Conservation (phyloP, 1,140 invertebrate species). For the Camponotus vicinus region DNA sequence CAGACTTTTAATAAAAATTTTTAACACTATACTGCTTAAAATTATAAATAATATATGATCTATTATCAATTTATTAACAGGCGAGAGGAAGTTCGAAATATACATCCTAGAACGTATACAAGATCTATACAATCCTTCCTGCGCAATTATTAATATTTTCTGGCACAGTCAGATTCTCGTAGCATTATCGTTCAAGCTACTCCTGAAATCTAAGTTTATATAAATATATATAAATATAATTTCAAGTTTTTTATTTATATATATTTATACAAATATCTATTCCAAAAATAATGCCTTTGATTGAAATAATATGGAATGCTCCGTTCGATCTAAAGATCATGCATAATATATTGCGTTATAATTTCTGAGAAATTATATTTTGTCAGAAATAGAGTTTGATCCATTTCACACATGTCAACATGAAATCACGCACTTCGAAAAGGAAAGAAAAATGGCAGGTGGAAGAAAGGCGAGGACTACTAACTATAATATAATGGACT, state of each 20-base stretch:
- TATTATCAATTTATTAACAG: constrained; percentile 47
- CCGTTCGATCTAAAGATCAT: neutral
- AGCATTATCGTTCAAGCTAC: constrained; percentile 22
- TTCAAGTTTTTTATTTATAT: constrained; percentile 9
- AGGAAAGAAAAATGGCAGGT: neutral
- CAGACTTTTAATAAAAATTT: neutral
- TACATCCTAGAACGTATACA: constrained; percentile 43
- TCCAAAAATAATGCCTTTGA: constrained; percentile 18
- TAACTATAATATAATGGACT: constrained; percentile 32
- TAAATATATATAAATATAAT: constrained; percentile 37
- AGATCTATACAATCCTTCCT: constrained; percentile 34
- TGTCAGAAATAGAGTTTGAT: neutral
- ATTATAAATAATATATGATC: constrained; percentile 35
- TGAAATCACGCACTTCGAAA: neutral
- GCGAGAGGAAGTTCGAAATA: constrained; percentile 30
- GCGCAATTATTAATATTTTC: constrained; percentile 45
- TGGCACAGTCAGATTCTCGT: constrained; percentile 48
- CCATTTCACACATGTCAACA: neutral
- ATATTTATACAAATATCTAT: constrained; percentile 28
- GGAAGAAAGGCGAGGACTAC: neutral
- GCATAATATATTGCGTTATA: neutral
- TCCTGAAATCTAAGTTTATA: constrained; percentile 33
- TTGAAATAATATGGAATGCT: constrained; percentile 35
- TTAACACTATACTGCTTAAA: neutral
- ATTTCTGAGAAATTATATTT: neutral